A percentile compares a stretch with the other conserved stretches of the same genome.
Conservation (phyloP, 2,797 vertebrate genomes). For the Anas bahamensis region DNA sequence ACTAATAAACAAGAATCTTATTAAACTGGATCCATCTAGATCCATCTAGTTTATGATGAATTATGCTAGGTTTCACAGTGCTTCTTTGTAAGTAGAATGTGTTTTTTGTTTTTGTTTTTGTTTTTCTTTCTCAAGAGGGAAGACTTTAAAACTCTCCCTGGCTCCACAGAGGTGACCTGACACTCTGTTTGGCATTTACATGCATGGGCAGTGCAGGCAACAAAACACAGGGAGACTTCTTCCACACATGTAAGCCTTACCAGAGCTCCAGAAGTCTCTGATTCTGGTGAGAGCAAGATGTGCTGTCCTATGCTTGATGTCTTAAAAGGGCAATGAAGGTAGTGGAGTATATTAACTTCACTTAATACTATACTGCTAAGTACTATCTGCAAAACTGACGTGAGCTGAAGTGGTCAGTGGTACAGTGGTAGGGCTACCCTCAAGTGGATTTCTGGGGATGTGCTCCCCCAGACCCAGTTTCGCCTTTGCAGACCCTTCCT, state of each 20-base stretch:
- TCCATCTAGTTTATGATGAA: not conserved
- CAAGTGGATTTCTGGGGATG: not conserved
- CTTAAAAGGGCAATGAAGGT: not conserved
- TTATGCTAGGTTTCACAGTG: not conserved
- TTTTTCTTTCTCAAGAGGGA: not conserved
- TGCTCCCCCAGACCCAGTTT: not conserved
- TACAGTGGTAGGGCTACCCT: not conserved
- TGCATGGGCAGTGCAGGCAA: not conserved
- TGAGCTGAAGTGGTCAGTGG: not conserved
- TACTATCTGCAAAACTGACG: not conserved
- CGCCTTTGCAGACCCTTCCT: not conserved
- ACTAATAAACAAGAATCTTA: constrained; percentile 6
- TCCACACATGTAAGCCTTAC: not conserved
- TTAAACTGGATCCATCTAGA: not conserved
- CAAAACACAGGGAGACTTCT: not conserved
- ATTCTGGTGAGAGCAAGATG: not conserved
- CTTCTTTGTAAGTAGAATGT: not conserved
- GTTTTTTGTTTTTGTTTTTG: not conserved
- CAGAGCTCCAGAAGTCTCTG: not conserved
- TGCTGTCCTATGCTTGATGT: not conserved
- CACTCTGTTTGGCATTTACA: not conserved
- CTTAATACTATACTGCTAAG: not conserved
- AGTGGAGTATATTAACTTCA: not conserved
- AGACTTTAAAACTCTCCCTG: not conserved
- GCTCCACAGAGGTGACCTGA: not conserved